These are phyloP conservation scores for Orthonychiurus folsomi DNA, from an alignment of 2,888 invertebrate genomes.

Conservation along the genomic window DNA sequence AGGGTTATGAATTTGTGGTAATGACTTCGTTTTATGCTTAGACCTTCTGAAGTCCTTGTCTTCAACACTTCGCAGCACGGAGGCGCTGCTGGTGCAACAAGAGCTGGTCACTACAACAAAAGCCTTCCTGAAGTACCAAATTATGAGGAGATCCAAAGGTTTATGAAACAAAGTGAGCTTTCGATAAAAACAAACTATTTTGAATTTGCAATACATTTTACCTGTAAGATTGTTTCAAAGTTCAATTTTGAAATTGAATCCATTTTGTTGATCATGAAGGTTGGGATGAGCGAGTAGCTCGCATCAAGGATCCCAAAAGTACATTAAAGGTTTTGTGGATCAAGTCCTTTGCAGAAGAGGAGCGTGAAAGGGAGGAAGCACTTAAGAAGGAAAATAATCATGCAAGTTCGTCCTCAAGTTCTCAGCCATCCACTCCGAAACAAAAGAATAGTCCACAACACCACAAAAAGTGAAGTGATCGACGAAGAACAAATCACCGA, in stretches of 20 bases:
- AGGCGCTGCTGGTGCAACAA: neutral
- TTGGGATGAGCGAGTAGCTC: conserved; percentile 10
- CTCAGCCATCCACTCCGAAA: conserved; percentile 7
- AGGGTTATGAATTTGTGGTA: neutral
- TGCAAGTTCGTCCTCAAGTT: neutral
- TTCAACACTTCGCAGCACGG: conserved; percentile 6
- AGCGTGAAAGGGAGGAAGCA: conserved; percentile 8
- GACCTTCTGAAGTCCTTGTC: conserved; percentile 12
- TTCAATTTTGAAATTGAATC: neutral
- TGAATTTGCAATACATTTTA: neutral
- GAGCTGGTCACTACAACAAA: conserved; percentile 14
- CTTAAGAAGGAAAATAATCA: neutral
- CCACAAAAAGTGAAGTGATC: neutral
- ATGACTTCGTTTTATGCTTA: neutral
- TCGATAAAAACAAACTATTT: neutral
- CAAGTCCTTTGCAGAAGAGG: conserved; percentile 12
- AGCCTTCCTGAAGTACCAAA: conserved; percentile 15
- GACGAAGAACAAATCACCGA: neutral
- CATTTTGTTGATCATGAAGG: conserved; percentile 1
- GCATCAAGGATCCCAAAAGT: conserved; percentile 3
- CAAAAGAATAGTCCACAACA: conserved; percentile 7
- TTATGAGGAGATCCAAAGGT: conserved; percentile 11
- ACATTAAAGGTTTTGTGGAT: conserved; percentile 13
- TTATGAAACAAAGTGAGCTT: conserved; percentile 13
- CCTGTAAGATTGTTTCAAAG: no score